These are phyloP conservation scores for Cantharis flavilabris DNA, from an alignment of 2,888 invertebrate genomes.

Conservation along the genomic window DNA sequence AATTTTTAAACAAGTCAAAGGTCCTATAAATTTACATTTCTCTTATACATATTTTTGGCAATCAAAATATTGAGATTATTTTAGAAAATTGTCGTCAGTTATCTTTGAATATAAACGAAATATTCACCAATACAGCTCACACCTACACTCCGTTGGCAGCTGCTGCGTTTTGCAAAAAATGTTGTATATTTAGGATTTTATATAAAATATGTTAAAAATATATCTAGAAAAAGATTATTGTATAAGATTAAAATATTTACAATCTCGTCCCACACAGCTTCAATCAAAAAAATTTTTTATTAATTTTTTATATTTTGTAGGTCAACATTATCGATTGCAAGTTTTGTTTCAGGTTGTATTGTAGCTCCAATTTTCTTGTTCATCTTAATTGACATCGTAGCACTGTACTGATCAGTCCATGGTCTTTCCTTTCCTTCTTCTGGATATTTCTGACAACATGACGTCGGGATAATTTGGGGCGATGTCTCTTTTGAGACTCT, in stretches of 20 bases:
- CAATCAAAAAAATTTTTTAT: not conserved
- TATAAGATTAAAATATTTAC: not conserved
- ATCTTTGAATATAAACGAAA: conserved; percentile 8
- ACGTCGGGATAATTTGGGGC: not conserved
- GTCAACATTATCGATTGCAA: not conserved
- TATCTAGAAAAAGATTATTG: not conserved
- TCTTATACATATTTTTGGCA: conserved; percentile 4
- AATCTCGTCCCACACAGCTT: not conserved
- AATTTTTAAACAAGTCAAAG: not conserved
- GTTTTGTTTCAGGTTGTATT: not conserved
- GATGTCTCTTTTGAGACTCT: too few species aligned
- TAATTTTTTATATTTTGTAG: not conserved
- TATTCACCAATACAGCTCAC: not conserved
- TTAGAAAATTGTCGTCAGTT: conserved; percentile 16
- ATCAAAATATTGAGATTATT: conserved; percentile 2
- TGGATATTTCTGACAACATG: not conserved
- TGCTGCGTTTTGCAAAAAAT: not conserved
- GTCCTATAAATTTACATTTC: not conserved
- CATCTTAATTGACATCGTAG: not conserved
- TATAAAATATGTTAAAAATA: not conserved
- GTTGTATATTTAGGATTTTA: not conserved
- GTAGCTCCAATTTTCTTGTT: not conserved
- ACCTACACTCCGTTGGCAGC: conserved; percentile 14
- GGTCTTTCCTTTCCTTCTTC: not conserved
- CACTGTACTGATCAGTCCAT: not conserved